Conservation (phyloP, 2,888 invertebrate species). For the Apamea anceps region DNA sequence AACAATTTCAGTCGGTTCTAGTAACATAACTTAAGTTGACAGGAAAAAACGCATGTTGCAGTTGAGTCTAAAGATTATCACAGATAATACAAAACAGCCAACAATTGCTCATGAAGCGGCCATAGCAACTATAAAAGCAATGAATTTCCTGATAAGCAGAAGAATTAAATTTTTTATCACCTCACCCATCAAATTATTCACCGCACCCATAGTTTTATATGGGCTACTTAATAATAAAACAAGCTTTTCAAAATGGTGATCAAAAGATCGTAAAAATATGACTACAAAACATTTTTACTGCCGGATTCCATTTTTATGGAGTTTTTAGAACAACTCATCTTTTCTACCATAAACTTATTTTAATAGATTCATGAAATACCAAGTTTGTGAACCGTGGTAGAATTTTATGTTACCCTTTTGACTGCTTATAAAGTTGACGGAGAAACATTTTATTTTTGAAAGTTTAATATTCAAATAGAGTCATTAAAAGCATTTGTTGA, state of each 20-base stretch:
- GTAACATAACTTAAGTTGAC: too few relatives aligned
- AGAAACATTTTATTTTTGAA: slow-evolving; percentile 51
- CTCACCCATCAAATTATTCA: slow-evolving; percentile 44
- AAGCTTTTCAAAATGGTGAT: slow-evolving; percentile 72
- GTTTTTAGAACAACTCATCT: slow-evolving; percentile 84
- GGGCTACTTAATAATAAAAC: slow-evolving; percentile 69
- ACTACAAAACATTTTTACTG: slow-evolving; percentile 79
- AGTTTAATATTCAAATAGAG: slow-evolving; percentile 59
- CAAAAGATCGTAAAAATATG: slow-evolving; percentile 75
- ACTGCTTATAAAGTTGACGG: slow-evolving; percentile 59
- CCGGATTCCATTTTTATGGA: slow-evolving; percentile 78
- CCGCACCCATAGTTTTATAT: slow-evolving; percentile 56
- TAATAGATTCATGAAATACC: slow-evolving; percentile 76
- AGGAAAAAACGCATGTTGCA: too few relatives aligned
- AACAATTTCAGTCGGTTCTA: too few relatives aligned
- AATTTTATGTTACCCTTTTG: slow-evolving; percentile 69
- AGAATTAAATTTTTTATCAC: slow-evolving; percentile 4
- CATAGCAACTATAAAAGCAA: background rate
- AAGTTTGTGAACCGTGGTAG: slow-evolving; percentile 62
- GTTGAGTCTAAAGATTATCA: background rate
- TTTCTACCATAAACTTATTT: slow-evolving; percentile 81
- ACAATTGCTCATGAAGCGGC: background rate
- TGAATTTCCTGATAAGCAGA: slow-evolving; percentile 3
- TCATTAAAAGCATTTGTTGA: slow-evolving; percentile 49
- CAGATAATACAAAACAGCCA: background rate